phyloP scores from a whole-genome alignment of 2,113 vertebrate species.

The Dipodomys stephensi region DNA sequence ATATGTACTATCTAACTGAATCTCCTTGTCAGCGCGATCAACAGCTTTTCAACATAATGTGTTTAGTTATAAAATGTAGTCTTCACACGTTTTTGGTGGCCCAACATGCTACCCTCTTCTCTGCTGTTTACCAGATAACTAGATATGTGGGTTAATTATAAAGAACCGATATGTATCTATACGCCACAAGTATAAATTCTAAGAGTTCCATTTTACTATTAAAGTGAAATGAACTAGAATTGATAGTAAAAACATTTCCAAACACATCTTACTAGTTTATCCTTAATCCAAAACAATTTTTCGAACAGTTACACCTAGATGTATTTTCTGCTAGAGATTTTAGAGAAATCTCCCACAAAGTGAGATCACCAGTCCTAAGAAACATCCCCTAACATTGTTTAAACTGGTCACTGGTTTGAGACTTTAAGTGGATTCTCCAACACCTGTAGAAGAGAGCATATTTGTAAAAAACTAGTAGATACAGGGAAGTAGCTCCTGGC shows the following conservation, averaged over 20 bases:
- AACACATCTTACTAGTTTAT: conserved; percentile 4
- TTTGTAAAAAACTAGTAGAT: conserved; percentile 8
- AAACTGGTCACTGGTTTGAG: background rate
- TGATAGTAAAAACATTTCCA: conserved; percentile 37
- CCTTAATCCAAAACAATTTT: conserved; percentile 23
- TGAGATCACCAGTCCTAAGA: background rate
- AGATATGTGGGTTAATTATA: conserved; percentile 45
- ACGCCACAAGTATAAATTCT: background rate
- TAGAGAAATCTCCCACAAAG: background rate
- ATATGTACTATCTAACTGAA: conserved; percentile 18
- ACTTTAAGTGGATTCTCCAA: conserved; percentile 17
- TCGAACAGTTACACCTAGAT: background rate
- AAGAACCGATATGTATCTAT: background rate
- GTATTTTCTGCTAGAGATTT: conserved; percentile 24
- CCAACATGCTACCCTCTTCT: background rate
- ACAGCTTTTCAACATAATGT: background rate
- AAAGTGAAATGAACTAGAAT: conserved; percentile 42
- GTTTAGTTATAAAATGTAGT: background rate
- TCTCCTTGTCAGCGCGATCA: conserved; percentile 54
- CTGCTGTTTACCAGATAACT: background rate
- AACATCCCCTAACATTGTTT: background rate
- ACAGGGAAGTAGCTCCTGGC: conserved; percentile 38
- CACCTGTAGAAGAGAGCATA: conserved; percentile 72
- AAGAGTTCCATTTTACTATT: conserved; percentile 5
- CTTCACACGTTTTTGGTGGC: conserved; percentile 43